Evolutionary conservation across 2,888 invertebrate species (phyloP), one percentile per base, ranked within the genome.

Genomic region (Gonocerus acuteangulatus): DNA sequence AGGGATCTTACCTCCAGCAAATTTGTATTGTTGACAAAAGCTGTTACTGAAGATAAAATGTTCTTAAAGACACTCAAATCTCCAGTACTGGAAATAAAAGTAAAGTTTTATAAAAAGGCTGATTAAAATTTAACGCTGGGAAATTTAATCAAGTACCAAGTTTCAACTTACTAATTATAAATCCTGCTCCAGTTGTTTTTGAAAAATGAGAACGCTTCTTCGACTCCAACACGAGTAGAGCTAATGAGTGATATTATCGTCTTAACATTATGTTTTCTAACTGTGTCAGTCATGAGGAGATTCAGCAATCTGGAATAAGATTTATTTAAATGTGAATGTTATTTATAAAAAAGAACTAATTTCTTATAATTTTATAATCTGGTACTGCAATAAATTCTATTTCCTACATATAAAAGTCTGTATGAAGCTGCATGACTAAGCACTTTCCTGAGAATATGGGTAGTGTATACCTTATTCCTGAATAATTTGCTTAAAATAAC

Each of bases 271-370:
- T 59, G 48, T 22, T 39, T 59, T 15, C 23, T 59, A 15, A 59
- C 48, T 19, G 2, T 21, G 3, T 9, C 1, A 13, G 59, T 59
- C 7, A 39, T 23, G 18, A 59, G 15, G 11, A 42, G 3, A 2
- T 47, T 15, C 23, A 59, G 22, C 15, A 59, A 48, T 21, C 48
- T 59, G 48, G 22, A 59, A 59, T n/a, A 2, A n/a, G n/a, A n/a
- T n/a, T n/a, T n/a, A n/a, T n/a, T n/a, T n/a, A n/a, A n/a, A n/a
- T n/a, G n/a, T 44, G 13, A 42, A 54, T n/a, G n/a, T n/a, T n/a
- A n/a, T n/a, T n/a, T n/a, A n/a, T n/a, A n/a, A n/a, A n/a, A n/a
- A n/a, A n/a, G n/a, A n/a, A n/a, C n/a, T n/a, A n/a, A n/a, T n/a
- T n/a, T n/a, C n/a, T n/a, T n/a, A n/a, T n/a, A n/a, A n/a, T n/a